These are phyloP conservation scores for Bellardia bayeri DNA, from an alignment of 2,888 invertebrate genomes.

Conservation along the genomic window DNA sequence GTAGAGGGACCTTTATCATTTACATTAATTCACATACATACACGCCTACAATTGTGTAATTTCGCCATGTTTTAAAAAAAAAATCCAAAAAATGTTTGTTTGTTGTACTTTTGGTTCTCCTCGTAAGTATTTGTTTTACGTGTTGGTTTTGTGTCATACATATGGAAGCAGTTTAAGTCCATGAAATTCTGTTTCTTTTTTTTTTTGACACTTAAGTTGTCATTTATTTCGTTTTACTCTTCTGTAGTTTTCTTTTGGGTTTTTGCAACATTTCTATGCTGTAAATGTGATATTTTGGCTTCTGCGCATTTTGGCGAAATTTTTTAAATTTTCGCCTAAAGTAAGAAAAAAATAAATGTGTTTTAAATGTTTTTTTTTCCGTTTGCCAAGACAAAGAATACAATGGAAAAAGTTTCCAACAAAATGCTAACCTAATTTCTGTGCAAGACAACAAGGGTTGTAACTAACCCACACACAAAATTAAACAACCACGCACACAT, in stretches of 20 bases:
- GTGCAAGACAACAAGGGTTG: constrained; percentile 45
- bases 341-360: neutral
- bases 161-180: constrained; percentile 53
- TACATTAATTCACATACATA: neutral
- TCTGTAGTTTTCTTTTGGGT: constrained; percentile 7
- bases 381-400: neutral
- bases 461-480: constrained; percentile 19
- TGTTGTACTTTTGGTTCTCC: neutral
- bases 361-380: constrained; percentile 30
- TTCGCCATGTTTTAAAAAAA: constrained; percentile 25
- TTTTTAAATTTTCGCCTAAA: neutral
- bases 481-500: neutral
- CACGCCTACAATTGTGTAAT: constrained; percentile 58
- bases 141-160: constrained; percentile 41
- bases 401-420: constrained; percentile 28
- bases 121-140: neutral
- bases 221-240: constrained; percentile 45
- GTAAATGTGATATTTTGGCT: constrained; percentile 36
- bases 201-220: constrained; percentile 69
- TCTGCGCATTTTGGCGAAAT: constrained; percentile 60
- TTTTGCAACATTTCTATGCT: constrained; percentile 1
- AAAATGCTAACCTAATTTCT: constrained; percentile 56
- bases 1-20: neutral
- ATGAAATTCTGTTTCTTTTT: constrained; percentile 46
- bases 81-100: neutral